A percentile compares a stretch with the other conserved stretches of the same genome.
These are phyloP conservation scores for Chaetodon trifascialis DNA, from an alignment of 2,113 vertebrate species.

Conservation along the genomic window DNA sequence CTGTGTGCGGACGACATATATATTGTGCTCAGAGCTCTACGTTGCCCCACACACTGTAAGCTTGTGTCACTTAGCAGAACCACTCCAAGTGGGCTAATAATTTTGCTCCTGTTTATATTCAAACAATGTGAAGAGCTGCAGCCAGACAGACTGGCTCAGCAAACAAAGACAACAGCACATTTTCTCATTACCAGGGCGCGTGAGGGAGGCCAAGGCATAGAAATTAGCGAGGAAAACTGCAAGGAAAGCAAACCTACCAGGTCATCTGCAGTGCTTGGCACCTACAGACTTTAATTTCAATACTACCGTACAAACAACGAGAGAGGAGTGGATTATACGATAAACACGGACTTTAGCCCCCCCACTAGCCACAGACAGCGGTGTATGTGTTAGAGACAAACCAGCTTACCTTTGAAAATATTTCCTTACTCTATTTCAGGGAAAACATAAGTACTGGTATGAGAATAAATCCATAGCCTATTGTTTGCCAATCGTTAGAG, in stretches of 20 bases:
- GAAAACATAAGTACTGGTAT: slow-evolving; percentile 27
- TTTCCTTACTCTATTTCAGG: slow-evolving; percentile 33
- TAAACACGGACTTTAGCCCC: slow-evolving; percentile 54
- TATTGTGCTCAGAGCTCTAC: slow-evolving; percentile 23
- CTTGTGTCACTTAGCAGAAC: slow-evolving; percentile 65
- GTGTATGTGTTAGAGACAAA: slow-evolving; percentile 30
- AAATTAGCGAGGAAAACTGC: slow-evolving; percentile 82
- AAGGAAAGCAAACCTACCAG: slow-evolving; percentile 81
- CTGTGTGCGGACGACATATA: slow-evolving; percentile 27
- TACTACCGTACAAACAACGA: slow-evolving; percentile 73
- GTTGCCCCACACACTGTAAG: slow-evolving; percentile 34
- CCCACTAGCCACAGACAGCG: slow-evolving; percentile 57
- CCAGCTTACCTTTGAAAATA: slow-evolving; percentile 52
- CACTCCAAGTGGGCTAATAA: slow-evolving; percentile 76
- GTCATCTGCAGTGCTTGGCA: slow-evolving; percentile 77
- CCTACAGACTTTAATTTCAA: slow-evolving; percentile 82
- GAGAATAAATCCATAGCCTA: slow-evolving; percentile 50
- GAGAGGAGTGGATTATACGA: slow-evolving; percentile 74
- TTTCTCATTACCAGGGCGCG: slow-evolving; percentile 82
- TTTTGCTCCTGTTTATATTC: slow-evolving; percentile 78
- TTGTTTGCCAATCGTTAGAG: slow-evolving; percentile 51
- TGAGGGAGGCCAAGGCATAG: slow-evolving; percentile 75
- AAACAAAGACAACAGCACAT: slow-evolving; percentile 83
- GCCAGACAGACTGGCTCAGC: slow-evolving; percentile 74
- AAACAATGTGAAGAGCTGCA: slow-evolving; percentile 79